Evolutionary conservation across 1,140 invertebrate genomes (phyloP).

Genomic region (Drosophila lacertosa): DNA sequence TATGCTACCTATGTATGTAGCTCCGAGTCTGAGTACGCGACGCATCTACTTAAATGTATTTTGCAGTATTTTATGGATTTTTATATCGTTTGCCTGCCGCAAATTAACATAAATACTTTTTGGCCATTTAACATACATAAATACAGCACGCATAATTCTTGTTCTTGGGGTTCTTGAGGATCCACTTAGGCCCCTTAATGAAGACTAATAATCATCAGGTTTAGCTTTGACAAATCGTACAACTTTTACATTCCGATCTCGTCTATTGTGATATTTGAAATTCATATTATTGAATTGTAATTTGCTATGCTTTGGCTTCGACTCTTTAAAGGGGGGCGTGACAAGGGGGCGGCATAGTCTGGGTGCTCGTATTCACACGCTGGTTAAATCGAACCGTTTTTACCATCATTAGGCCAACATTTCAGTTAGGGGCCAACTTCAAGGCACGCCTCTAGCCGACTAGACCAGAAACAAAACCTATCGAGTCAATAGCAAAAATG

Average conservation of each 20-base stretch:
- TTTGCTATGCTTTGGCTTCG: constrained; percentile 23
- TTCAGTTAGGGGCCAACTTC: constrained; percentile 16
- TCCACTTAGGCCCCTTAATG: constrained; percentile 30
- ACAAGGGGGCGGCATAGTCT: constrained; percentile 39
- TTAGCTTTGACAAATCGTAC: constrained; percentile 63
- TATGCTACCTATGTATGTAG: no score
- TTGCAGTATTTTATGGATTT: constrained; percentile 51
- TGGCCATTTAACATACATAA: constrained; percentile 38
- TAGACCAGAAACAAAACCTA: constrained; percentile 16
- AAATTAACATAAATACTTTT: constrained; percentile 43
- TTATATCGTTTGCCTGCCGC: constrained; percentile 48
- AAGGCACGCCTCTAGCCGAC: constrained; percentile 20
- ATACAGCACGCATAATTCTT: constrained; percentile 32
- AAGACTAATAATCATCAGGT: constrained; percentile 56
- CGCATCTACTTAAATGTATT: constrained; percentile 57
- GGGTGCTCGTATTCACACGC: constrained; percentile 72
- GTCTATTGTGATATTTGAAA: constrained; percentile 66
- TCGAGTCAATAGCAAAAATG: constrained; percentile 74
- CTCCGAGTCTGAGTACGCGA: no score
- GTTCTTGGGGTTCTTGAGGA: no score
- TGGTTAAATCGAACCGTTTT: constrained; percentile 73
- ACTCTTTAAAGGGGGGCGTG: constrained; percentile 55
- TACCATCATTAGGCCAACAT: constrained; percentile 62
- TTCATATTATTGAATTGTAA: constrained; percentile 68
- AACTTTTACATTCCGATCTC: constrained; percentile 60